Conservation (phyloP, 1,140 invertebrate genomes). For the Monomorium pharaonis region DNA sequence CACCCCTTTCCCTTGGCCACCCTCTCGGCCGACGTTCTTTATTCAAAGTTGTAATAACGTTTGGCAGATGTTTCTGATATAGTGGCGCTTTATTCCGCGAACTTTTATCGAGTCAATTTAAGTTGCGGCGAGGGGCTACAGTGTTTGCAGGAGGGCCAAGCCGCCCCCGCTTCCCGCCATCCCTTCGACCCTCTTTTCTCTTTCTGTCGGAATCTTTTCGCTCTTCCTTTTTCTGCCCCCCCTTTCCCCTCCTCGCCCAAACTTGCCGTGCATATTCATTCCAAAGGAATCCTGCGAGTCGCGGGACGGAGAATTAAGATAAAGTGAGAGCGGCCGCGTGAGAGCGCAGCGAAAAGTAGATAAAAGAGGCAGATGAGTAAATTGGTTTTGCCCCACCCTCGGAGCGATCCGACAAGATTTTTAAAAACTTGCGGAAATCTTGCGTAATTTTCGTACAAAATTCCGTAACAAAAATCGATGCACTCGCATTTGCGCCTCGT, state of each 20-base stretch:
- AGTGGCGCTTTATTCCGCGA: slow-evolving; percentile 83
- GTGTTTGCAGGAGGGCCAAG: slow-evolving; percentile 50
- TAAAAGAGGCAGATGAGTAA: slow-evolving; percentile 32
- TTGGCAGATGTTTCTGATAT: slow-evolving; percentile 86
- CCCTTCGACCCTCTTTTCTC: slow-evolving; percentile 59
- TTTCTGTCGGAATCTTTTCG: slow-evolving; percentile 43
- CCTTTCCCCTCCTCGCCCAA: neutral
- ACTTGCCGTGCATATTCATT: slow-evolving; percentile 69
- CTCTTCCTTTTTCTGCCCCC: slow-evolving; percentile 8
- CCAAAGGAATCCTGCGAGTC: slow-evolving; percentile 30
- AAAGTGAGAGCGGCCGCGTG: slow-evolving; percentile 51
- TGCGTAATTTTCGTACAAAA: neutral
- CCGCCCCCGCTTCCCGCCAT: slow-evolving; percentile 33
- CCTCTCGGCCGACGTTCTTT: slow-evolving; percentile 78
- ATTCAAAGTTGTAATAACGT: slow-evolving; percentile 86
- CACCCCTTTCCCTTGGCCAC: slow-evolving; percentile 8
- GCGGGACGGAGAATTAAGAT: slow-evolving; percentile 45
- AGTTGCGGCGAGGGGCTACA: slow-evolving; percentile 80
- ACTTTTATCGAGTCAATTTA: slow-evolving; percentile 86
- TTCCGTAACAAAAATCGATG: neutral
- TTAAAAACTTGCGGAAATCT: too few relatives aligned
- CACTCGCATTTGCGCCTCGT: neutral
- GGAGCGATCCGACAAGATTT: neutral
- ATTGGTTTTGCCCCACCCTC: slow-evolving; percentile 15
- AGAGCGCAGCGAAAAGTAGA: slow-evolving; percentile 42